phyloP scores from a whole-genome alignment of 1,140 invertebrate genomes.

The Caenorhabditis briggsae region DNA sequence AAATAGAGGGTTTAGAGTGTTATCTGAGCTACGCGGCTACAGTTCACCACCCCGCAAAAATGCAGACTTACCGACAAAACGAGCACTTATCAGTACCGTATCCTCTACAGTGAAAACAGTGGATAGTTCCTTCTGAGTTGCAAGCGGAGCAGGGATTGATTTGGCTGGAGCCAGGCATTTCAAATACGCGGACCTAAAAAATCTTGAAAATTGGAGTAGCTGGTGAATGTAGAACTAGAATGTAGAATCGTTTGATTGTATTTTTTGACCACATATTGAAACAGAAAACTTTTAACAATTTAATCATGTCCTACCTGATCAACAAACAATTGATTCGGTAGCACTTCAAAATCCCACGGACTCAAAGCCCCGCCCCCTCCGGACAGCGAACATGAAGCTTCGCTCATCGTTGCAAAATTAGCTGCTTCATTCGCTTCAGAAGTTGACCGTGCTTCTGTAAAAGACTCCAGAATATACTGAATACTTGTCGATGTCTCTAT shows the following conservation, averaged over 20 bases:
- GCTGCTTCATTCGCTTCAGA: constrained; percentile 72
- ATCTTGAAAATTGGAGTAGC: not conserved
- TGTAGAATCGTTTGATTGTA: no score
- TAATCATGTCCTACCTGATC: constrained; percentile 68
- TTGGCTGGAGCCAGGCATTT: constrained; percentile 73
- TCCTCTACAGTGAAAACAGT: constrained; percentile 77
- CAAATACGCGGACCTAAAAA: constrained; percentile 74
- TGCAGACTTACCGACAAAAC: constrained; percentile 71
- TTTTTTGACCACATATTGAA: no score
- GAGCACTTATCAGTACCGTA: constrained; percentile 76
- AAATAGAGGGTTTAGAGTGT: no score
- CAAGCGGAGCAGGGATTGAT: constrained; percentile 70
- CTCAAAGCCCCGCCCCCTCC: constrained; percentile 41
- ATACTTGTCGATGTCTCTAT: constrained; percentile 65
- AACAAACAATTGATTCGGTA: constrained; percentile 73
- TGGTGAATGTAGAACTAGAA: no score
- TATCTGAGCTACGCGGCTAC: no score
- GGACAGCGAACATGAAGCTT: constrained; percentile 27
- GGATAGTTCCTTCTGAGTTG: constrained; percentile 73
- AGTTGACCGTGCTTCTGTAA: constrained; percentile 75
- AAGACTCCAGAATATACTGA: constrained; percentile 76
- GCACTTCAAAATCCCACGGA: constrained; percentile 77
- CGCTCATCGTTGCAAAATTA: constrained; percentile 35
- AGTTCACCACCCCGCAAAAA: no score
- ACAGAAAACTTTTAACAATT: not conserved